Percentiles rank a stretch among this genome's conserved stretches.
Evolutionary conservation across 2,888 invertebrate species (phyloP).

Genomic region (Eupithecia inturbata): DNA sequence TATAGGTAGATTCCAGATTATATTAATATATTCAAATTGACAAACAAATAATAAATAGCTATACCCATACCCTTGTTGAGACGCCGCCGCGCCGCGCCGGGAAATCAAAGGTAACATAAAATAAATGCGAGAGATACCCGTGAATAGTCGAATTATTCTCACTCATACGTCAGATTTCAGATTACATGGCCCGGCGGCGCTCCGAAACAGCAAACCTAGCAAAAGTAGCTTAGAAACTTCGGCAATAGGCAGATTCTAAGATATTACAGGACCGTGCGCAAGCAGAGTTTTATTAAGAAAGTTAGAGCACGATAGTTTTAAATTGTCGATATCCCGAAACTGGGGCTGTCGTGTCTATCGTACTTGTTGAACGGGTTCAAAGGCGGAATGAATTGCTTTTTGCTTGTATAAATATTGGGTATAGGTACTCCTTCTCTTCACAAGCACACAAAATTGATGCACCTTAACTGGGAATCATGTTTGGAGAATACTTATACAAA

Average conservation of each 20-base stretch:
- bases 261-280: conserved; percentile 35
- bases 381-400: neutral
- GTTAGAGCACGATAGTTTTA: conserved; percentile 51
- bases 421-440: neutral
- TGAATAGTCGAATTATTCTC: neutral
- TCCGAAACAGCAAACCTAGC: conserved; percentile 10
- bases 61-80: too few relatives aligned
- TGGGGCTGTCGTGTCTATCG: conserved; percentile 20
- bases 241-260: conserved; percentile 33
- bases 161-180: neutral
- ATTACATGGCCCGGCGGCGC: neutral
- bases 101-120: neutral
- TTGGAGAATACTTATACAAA: too few relatives aligned
- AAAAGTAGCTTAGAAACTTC: conserved; percentile 28
- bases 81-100: too few relatives aligned
- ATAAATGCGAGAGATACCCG: neutral
- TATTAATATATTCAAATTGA: too few relatives aligned
- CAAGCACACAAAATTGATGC: neutral
- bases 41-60: too few relatives aligned
- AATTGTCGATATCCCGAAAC: conserved; percentile 49
- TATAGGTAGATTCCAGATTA: too few relatives aligned
- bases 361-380: conserved; percentile 27
- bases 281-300: conserved; percentile 49
- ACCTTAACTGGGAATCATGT: too few relatives aligned
- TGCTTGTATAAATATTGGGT: neutral